Base-by-base conservation (phyloP, 1,140 invertebrate genomes). In the Agrypnia vestita region DNA sequence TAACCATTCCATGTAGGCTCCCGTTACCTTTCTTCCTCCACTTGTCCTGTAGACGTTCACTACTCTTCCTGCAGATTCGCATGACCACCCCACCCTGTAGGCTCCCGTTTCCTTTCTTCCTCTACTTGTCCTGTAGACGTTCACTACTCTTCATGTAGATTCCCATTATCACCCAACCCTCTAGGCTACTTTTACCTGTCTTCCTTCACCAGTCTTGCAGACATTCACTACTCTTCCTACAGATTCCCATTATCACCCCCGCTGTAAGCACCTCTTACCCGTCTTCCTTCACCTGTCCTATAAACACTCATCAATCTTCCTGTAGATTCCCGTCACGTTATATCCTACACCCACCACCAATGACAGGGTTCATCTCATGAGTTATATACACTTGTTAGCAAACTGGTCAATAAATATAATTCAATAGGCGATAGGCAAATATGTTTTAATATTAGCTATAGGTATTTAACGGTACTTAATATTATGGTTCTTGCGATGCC, bases 381-480 rank as follows among this genome's bases (percentile, higher is more conserved):
- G 74, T 69, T 79, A 67, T 35, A 35, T 21, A 76, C 81, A 83
- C 72, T 75, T 80, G 79, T 83, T 80, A 76, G 74, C 80, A 80
- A 80, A 80, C 82, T 81, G 79, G 82, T 83, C 82, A 83, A 80
- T 83, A 83, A 80, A 69, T 77, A 76, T 82, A 82, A 80, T 61
- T 80, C 75, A 69, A 86, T 89, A 88, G 85, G 86, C 86, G 86
- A 83, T 89, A 90, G 87, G 86, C 87, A 76, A 51, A 73, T 80
- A 76, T 83, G 76, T 80, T 87, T 89, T 89, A 89, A 88, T 89
- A 88, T 88, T 80, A 90, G 88, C 85, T 86, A 88, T 89, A 89
- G 89, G 88, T 89, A 89, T 89, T 84, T 89, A 87, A 86, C 87
- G 86, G 89, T 90, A 90, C 89, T 90, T 90, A 90, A 88, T 88